phyloP scores from a whole-genome alignment of 2,113 vertebrate genomes.

The Hippocampus abdominalis region DNA sequence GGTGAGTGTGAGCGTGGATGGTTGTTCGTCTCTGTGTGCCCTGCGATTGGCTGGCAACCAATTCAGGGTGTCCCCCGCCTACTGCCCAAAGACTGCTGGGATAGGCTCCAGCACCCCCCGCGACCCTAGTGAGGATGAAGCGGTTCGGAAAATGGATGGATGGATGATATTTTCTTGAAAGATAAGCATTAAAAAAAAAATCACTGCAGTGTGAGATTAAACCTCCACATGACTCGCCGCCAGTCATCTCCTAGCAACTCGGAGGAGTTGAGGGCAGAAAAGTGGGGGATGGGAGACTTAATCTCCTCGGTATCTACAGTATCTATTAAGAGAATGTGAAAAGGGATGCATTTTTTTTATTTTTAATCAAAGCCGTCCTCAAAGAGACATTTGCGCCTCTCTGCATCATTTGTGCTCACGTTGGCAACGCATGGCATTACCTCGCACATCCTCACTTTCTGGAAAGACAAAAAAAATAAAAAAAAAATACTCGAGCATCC shows the following conservation, averaged over 20 bases:
- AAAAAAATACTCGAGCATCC: conserved; percentile 15
- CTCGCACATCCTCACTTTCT: conserved; percentile 29
- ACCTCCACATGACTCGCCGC: conserved; percentile 4
- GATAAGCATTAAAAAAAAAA: conserved; percentile 20
- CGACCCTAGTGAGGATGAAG: too few species aligned
- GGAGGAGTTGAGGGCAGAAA: conserved; percentile 46
- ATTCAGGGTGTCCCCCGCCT: too few species aligned
- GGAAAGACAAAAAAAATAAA: conserved; percentile 8
- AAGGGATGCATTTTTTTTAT: conserved; percentile 15
- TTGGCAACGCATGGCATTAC: conserved; percentile 38
- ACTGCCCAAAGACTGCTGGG: too few species aligned
- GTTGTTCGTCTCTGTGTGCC: too few species aligned
- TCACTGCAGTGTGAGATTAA: conserved; percentile 37
- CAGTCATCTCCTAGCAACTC: conserved; percentile 52
- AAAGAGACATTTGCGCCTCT: conserved; percentile 15
- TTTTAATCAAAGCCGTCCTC: conserved; percentile 10
- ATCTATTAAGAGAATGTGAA: conserved; percentile 21
- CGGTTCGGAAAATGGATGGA: too few species aligned
- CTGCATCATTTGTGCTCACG: conserved; percentile 12
- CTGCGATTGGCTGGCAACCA: too few species aligned
- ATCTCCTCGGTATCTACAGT: conserved; percentile 2
- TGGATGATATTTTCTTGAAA: background rate
- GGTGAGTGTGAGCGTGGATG: too few species aligned
- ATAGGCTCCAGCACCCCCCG: too few species aligned
- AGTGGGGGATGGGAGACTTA: conserved; percentile 27